phyloP scores from a whole-genome alignment of 2,888 invertebrate genomes.

The Cabera pusaria region DNA sequence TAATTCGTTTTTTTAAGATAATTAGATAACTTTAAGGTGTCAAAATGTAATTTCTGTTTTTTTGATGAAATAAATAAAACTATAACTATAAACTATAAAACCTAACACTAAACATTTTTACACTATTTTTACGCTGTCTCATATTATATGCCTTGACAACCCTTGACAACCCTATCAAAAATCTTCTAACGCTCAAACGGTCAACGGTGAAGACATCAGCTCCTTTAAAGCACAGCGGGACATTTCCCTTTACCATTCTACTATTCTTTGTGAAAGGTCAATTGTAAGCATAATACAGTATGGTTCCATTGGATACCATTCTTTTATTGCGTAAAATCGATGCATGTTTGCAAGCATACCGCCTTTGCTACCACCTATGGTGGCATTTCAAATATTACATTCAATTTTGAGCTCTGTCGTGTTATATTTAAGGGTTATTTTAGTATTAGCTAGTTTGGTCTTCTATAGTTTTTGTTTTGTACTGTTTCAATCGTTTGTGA shows the following conservation, averaged over 20 bases:
- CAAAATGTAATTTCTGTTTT: no score
- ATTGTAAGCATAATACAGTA: slow-evolving; percentile 37
- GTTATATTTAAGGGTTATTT: slow-evolving; percentile 1
- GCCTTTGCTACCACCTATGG: slow-evolving; percentile 73
- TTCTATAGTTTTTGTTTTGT: slow-evolving; percentile 59
- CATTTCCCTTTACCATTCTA: slow-evolving; percentile 58
- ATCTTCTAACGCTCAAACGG: slow-evolving; percentile 52
- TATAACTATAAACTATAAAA: no score
- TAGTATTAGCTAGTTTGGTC: no score
- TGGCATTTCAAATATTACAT: slow-evolving; percentile 32
- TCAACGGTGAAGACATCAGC: slow-evolving; percentile 66
- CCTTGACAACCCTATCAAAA: slow-evolving; percentile 55
- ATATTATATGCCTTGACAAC: no score
- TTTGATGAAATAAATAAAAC: no score
- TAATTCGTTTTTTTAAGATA: no score
- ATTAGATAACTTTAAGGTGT: no score
- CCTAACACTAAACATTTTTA: no score
- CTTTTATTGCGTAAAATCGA: slow-evolving; percentile 49
- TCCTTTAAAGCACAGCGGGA: slow-evolving; percentile 63
- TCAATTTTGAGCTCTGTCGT: slow-evolving; percentile 3
- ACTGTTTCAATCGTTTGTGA: slow-evolving; percentile 66
- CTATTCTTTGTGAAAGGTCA: slow-evolving; percentile 69
- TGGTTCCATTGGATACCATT: slow-evolving; percentile 45
- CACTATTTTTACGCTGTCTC: no score
- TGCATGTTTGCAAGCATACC: slow-evolving; percentile 72